phyloP scores from a whole-genome alignment of 1,140 invertebrate genomes.

The Pseudomyrmex pallidus region DNA sequence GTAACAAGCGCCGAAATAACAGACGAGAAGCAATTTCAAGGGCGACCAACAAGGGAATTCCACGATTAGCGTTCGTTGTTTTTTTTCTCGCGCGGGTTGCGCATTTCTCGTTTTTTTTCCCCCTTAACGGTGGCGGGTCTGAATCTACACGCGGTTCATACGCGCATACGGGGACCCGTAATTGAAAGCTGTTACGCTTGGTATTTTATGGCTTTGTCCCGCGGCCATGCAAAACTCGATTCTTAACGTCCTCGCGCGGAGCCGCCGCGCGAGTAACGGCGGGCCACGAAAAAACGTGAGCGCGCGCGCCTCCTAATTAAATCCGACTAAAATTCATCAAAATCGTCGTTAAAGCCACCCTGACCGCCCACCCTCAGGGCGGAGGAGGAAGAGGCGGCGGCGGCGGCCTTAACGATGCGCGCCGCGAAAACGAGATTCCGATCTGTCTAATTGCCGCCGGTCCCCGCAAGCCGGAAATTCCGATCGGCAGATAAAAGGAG shows the following conservation, averaged over 20 bases:
- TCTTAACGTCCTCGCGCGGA: conserved; percentile 72
- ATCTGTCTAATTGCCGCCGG: conserved; percentile 72
- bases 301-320: conserved; percentile 77
- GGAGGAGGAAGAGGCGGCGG: background rate
- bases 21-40: conserved; percentile 55
- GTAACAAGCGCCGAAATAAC: conserved; percentile 53
- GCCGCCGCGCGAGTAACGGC: conserved; percentile 68
- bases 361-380: conserved; percentile 37
- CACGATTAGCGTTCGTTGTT: conserved; percentile 25
- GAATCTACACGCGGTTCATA: conserved; percentile 48
- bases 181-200: conserved; percentile 82
- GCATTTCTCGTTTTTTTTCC: conserved; percentile 9
- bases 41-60: conserved; percentile 47
- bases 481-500: conserved; percentile 42
- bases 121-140: conserved; percentile 9
- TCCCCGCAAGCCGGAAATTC: conserved; percentile 58
- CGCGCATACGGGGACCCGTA: conserved; percentile 73
- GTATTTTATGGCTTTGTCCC: conserved; percentile 81
- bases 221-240: conserved; percentile 80
- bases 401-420: conserved; percentile 63
- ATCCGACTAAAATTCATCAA: conserved; percentile 80
- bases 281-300: conserved; percentile 72
- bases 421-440: conserved; percentile 72
- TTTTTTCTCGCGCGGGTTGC: conserved; percentile 17
- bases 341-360: conserved; percentile 75